Evolutionary conservation across 2,113 vertebrate genomes (phyloP).

Genomic region (Mobula hypostoma): DNA sequence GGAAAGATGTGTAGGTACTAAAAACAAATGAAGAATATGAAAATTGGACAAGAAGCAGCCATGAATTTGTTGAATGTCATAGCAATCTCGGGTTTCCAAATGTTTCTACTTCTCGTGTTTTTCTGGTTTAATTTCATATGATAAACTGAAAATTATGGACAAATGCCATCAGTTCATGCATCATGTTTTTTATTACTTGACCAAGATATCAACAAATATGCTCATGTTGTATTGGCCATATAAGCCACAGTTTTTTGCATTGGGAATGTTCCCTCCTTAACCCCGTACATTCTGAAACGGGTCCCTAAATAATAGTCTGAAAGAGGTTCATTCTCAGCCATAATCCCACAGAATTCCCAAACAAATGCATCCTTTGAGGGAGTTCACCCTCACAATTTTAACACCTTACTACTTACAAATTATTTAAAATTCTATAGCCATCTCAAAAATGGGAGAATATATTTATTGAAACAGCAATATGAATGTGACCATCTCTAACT

Average conservation of each 20-base stretch:
- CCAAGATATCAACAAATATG: neutral
- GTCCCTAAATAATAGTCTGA: neutral
- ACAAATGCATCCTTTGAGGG: neutral
- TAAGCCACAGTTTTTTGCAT: neutral
- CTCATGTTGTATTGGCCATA: neutral
- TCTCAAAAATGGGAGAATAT: neutral
- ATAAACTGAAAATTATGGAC: neutral
- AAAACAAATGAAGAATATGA: no score
- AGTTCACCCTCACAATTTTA: neutral
- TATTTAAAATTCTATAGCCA: neutral
- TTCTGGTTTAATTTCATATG: no score
- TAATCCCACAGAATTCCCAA: neutral
- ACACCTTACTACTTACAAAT: neutral
- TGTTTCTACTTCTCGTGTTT: no score
- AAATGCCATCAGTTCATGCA: neutral
- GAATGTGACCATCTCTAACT: neutral
- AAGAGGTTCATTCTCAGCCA: neutral
- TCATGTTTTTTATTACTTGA: neutral
- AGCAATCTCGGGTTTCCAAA: no score
- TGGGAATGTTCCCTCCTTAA: neutral
- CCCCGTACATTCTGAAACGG: no score
- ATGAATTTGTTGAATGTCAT: no score
- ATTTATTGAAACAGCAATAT: neutral
- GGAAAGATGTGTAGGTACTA: no score
- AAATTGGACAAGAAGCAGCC: no score